phyloP scores from a whole-genome alignment of 2,797 vertebrate genomes.

The Poecilia velifera region DNA sequence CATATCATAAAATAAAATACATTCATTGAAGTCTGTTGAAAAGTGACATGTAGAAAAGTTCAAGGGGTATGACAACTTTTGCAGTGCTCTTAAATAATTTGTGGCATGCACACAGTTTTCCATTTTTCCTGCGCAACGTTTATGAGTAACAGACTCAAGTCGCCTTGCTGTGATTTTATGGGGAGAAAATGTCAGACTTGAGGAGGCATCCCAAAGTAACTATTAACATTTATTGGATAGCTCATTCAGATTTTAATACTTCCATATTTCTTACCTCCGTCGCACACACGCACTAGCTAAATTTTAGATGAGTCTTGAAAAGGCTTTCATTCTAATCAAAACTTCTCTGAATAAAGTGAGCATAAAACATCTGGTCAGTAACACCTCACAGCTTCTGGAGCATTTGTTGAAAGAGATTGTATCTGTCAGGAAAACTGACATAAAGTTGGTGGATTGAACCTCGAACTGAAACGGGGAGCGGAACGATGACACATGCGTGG shows the following conservation, averaged over 20 bases:
- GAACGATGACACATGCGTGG: slow-evolving; percentile 71
- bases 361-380: slow-evolving; percentile 68
- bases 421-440: slow-evolving; percentile 68
- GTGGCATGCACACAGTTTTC: background rate
- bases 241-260: slow-evolving; percentile 47
- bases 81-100: background rate
- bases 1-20: background rate
- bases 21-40: background rate
- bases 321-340: slow-evolving; percentile 43
- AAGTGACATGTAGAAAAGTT: background rate
- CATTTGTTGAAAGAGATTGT: slow-evolving; percentile 61
- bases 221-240: slow-evolving; percentile 65
- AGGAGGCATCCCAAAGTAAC: slow-evolving; percentile 63
- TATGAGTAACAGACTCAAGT: slow-evolving; percentile 17
- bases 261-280: slow-evolving; percentile 47
- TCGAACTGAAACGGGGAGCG: slow-evolving; percentile 57
- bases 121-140: background rate
- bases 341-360: slow-evolving; percentile 35
- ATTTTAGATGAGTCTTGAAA: slow-evolving; percentile 48
- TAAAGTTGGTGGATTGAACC: slow-evolving; percentile 52
- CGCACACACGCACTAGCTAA: slow-evolving; percentile 29
- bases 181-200: slow-evolving; percentile 55
- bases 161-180: slow-evolving; percentile 57
- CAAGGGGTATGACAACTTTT: background rate
- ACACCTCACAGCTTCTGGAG: slow-evolving; percentile 65